These are phyloP conservation scores for Aspiorhynchus laticeps DNA, from an alignment of 2,113 vertebrate species.

Conservation along the genomic window DNA sequence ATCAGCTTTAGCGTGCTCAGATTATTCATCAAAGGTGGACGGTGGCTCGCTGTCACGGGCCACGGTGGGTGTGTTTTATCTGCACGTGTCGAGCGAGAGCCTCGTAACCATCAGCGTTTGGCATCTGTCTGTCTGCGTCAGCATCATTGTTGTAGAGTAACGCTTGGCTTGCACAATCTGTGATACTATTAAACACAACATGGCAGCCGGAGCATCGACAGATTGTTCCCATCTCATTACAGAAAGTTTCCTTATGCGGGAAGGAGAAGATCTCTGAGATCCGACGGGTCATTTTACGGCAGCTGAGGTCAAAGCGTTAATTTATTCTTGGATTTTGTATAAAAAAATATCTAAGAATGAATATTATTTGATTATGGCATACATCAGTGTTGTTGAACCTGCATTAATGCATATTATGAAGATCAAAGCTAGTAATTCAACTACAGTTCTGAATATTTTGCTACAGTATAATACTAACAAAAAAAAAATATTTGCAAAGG, in stretches of 20 bases:
- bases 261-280: neutral
- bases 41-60: neutral
- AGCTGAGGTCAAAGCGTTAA: neutral
- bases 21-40: conserved; percentile 15
- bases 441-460: no score
- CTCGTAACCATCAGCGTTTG: conserved; percentile 33
- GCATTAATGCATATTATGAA: no score
- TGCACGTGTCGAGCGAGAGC: neutral
- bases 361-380: no score
- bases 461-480: no score
- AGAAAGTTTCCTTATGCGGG: neutral
- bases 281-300: neutral
- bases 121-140: conserved; percentile 36
- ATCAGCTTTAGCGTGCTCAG: neutral
- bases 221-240: conserved; percentile 37
- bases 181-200: conserved; percentile 38
- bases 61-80: conserved; percentile 6
- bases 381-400: no score
- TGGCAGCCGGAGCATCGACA: conserved; percentile 10
- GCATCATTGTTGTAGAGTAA: conserved; percentile 37
- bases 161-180: conserved; percentile 43
- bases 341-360: no score
- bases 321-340: no score
- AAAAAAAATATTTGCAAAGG: no score
- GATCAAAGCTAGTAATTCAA: no score